Evolutionary conservation across 2,113 vertebrate genomes (phyloP), one percentile per base, ranked within the genome.

Genomic region (Cavia porcellus): DNA sequence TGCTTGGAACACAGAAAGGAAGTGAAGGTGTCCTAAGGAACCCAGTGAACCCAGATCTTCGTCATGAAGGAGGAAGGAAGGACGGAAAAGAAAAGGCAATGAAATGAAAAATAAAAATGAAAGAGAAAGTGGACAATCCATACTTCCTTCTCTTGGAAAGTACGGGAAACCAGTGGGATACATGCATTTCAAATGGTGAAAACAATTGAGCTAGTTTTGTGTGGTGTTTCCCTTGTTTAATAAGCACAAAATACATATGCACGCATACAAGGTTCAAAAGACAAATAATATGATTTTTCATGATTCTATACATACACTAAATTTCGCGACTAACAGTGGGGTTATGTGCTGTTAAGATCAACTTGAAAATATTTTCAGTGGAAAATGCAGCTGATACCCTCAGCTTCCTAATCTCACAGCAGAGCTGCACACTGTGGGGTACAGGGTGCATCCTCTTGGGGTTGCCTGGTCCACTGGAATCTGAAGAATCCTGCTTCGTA

Each of bases 291-390:
- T 38, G 42, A 61, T 75, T 92, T 92, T 93, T 10, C 1, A 30
- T 89, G 79, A 81, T 77, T 92, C n/a, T 42, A 82, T 52, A 32
- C 52, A 19, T n/a, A 85, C 85, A 55, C 61, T 74, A 38, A 92
- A 59, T 7, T 72, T 45, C 85, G 28, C 28, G 4, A n/a, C 32
- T 52, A 3, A n/a, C 30, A 42, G 35, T n/a, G 45, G 35, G 32
- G 22, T 32, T 52, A 17, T 25, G 7, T 9, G 24, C 47, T n/a
- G 50, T 28, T 38, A 14, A 87, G 13, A 13, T 20, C 47, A 24
- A n/a, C 13, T 55, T 25, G 47, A 55, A 38, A 70, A 86, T 5
- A 66, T 35, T 38, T 9, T 64, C 42, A 50, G 42, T 47, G 4
- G 83, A 50, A 66, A 66, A 47, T 42, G 66, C 10, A 35, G 14